These are phyloP conservation scores for Labeo rohita DNA, from an alignment of 2,113 vertebrate species.

Conservation along the genomic window DNA sequence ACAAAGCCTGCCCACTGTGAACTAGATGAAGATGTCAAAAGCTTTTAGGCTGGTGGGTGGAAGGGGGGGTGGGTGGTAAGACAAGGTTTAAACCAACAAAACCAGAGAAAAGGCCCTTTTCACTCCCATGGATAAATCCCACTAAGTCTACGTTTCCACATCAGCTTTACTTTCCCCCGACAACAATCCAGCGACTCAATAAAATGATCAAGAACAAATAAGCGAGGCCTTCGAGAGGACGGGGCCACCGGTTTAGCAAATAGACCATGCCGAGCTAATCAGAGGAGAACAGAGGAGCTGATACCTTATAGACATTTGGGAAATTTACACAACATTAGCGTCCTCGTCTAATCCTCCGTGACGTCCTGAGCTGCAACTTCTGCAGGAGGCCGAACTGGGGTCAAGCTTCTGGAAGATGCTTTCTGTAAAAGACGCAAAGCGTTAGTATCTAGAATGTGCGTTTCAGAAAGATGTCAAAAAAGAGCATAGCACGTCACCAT, in stretches of 20 bases:
- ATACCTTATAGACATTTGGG: slow-evolving; percentile 39
- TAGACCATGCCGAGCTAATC: slow-evolving; percentile 44
- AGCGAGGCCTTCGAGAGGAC: slow-evolving; percentile 8
- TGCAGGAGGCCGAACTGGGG: background rate
- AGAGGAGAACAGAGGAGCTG: slow-evolving; percentile 37
- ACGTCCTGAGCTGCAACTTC: background rate
- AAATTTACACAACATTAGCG: slow-evolving; percentile 32
- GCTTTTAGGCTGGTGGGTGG: slow-evolving; percentile 71
- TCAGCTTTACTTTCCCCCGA: slow-evolving; percentile 75
- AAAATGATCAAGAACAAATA: slow-evolving; percentile 54
- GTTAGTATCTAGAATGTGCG: background rate
- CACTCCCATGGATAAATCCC: slow-evolving; percentile 77
- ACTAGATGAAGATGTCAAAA: slow-evolving; percentile 87
- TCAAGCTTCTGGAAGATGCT: background rate
- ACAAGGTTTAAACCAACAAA: slow-evolving; percentile 82
- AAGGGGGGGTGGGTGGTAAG: slow-evolving; percentile 62
- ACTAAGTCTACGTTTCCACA: slow-evolving; percentile 83
- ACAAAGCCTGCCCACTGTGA: slow-evolving; percentile 93
- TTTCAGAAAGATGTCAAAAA: background rate
- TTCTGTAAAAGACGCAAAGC: background rate
- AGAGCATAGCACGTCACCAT: background rate
- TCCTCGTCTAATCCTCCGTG: slow-evolving; percentile 3
- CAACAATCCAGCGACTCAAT: slow-evolving; percentile 70
- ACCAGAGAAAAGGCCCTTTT: slow-evolving; percentile 79
- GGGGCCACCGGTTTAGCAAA: slow-evolving; percentile 37